Evolutionary conservation across 2,113 vertebrate species (phyloP), one percentile per base, ranked within the genome.

Genomic region (Oceanites oceanicus): DNA sequence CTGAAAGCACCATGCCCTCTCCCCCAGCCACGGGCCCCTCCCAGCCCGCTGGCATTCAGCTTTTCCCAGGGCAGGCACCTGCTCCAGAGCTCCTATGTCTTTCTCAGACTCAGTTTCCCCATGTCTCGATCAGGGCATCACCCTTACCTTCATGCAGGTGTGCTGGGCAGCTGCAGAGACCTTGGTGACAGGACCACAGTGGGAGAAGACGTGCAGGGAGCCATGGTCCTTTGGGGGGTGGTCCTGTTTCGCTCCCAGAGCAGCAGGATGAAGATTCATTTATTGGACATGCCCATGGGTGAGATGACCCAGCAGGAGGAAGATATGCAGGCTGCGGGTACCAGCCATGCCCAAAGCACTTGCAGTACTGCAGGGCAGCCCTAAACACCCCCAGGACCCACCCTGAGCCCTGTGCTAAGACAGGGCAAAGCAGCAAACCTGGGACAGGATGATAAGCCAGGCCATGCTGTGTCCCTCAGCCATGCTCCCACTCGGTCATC

Each of bases 1-100:
- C 26, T 1, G 0, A 36, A 93, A 61, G 55, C 55, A n/a, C 4
- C 0, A 0, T 8, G 38, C 22, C 38, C 42, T 40, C 25, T 72
- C 22, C 10, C 53, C 30, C 16, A 42, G 68, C n/a, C 44, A 56
- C 3, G 1, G 52, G 23, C 55, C 34, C 8, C 26, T 72, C n/a
- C 27, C 34, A 63, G 22, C 10, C 56, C 38, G 42, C 21, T 0
- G 3, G 45, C 0, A 0, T 17, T 56, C 44, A 15, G 42, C 58
- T 49, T 86, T 92, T 38, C 22, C 32, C 16, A n/a, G 52, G 20
- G 25, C 55, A 80, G 81, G n/a, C 9, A 42, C 32, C 44, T 15
- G 6, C 66, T 75, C 58, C 40, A n/a, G 40, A 22, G 44, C 49
- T 86, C 62, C 27, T 26, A 3, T 10, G 20, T 26, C 32, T 70